A percentile compares a stretch with the other conserved stretches of the same genome.
Conservation (phyloP, 92 coral and sea anemone genomes). For the Porites divaricata region DNA sequence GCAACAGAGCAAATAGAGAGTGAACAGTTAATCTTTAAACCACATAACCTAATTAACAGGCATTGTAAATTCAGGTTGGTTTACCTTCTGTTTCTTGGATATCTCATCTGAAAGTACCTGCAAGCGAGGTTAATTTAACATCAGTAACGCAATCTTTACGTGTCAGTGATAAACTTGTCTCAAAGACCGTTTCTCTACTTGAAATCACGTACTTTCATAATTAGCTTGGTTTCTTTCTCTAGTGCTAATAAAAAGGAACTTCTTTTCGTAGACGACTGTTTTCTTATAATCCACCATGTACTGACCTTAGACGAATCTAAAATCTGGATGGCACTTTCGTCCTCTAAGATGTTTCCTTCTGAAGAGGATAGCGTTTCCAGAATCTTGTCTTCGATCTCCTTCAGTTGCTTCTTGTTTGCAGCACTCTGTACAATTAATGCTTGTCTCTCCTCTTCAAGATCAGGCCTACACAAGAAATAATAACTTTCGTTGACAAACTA, state of each 20-base stretch:
- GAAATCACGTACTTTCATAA: neutral
- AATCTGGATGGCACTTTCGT: constrained; percentile 97
- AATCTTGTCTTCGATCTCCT: constrained; percentile 98
- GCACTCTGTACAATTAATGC: constrained; percentile 98
- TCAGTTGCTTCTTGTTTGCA: constrained; percentile 97
- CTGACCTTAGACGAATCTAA: constrained; percentile 96
- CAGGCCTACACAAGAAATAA: constrained; percentile 75
- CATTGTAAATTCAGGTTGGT: neutral
- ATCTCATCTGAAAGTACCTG: constrained; percentile 99
- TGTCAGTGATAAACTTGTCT: no score
- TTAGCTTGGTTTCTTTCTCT: neutral
- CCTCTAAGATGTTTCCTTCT: constrained; percentile 97
- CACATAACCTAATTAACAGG: neutral
- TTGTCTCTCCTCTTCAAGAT: constrained; percentile 98
- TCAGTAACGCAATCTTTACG: neutral
- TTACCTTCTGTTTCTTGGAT: constrained; percentile 97
- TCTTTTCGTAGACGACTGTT: neutral
- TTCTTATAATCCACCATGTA: neutral
- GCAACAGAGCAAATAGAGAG: neutral
- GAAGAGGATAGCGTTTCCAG: constrained; percentile 96
- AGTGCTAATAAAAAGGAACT: neutral
- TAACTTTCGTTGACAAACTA: neutral
- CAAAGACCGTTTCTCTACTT: no score
- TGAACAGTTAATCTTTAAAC: neutral
- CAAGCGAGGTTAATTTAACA: neutral